Evolutionary conservation across 1,140 invertebrate species (phyloP).

Genomic region (Lethrus apterus): DNA sequence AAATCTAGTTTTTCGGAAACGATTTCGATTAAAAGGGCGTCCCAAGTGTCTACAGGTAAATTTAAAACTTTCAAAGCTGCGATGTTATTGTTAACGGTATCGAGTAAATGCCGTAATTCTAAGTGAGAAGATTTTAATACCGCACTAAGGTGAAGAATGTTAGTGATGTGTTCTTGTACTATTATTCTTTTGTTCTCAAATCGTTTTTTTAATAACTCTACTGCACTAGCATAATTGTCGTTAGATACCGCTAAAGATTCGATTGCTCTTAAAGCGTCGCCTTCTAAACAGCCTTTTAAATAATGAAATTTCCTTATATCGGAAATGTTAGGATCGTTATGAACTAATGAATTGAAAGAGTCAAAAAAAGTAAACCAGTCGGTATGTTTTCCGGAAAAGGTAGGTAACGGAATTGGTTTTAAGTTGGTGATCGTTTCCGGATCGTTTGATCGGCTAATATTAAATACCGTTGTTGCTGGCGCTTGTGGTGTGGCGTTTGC

Average conservation of each 20-base stretch:
- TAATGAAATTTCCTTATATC: slow-evolving; percentile 21
- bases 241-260: not conserved
- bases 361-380: slow-evolving; percentile 34
- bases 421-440: not conserved
- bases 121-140: too few species aligned
- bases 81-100: too few species aligned
- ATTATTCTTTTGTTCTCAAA: slow-evolving; percentile 7
- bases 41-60: too few species aligned
- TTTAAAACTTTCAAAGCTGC: too few species aligned
- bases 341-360: slow-evolving; percentile 30
- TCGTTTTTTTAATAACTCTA: not conserved
- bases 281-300: slow-evolving; percentile 1
- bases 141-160: too few species aligned
- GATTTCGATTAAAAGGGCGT: too few species aligned
- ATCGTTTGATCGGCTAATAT: too few species aligned
- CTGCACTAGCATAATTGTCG: not conserved
- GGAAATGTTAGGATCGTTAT: slow-evolving; percentile 23
- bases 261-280: not conserved
- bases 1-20: too few species aligned
- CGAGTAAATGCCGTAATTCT: too few species aligned
- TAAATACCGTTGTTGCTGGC: too few species aligned
- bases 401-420: slow-evolving; percentile 26
- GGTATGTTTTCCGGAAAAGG: slow-evolving; percentile 29
- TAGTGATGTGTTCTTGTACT: not conserved
- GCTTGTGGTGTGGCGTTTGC: too few species aligned